Evolutionary conservation across 2,797 vertebrate genomes (phyloP).

Genomic region (Microchirus variegatus): DNA sequence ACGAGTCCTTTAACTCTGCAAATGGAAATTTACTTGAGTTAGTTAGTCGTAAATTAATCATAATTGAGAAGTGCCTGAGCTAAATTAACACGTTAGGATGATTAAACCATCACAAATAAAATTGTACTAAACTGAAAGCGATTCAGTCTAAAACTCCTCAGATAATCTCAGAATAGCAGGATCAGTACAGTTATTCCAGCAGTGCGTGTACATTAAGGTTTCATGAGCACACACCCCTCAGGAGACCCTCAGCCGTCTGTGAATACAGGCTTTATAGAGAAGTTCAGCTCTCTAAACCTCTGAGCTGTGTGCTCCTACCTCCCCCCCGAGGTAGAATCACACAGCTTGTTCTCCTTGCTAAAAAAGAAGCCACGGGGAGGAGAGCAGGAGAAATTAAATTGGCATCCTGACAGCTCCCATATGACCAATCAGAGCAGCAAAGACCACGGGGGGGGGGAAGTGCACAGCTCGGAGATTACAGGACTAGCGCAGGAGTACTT

Average conservation of each 20-base stretch:
- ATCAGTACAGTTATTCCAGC: constrained; percentile 43
- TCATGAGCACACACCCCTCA: constrained; percentile 24
- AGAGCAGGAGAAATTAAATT: constrained; percentile 54
- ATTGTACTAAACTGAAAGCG: too few species aligned
- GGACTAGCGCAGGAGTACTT: constrained; percentile 31
- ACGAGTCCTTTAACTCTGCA: too few species aligned
- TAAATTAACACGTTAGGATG: too few species aligned
- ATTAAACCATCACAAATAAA: too few species aligned
- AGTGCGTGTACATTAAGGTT: constrained; percentile 13
- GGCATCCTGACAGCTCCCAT: constrained; percentile 49
- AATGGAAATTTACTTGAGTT: too few species aligned
- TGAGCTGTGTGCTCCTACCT: constrained; percentile 43
- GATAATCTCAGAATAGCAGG: constrained; percentile 46
- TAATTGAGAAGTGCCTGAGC: too few species aligned
- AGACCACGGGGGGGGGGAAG: constrained; percentile 29
- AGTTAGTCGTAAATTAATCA: too few species aligned
- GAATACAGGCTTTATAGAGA: constrained; percentile 36
- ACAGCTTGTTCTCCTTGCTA: constrained; percentile 16
- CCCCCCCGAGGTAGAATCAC: constrained; percentile 7
- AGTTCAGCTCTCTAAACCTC: constrained; percentile 43
- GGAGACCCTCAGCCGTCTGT: constrained; percentile 10
- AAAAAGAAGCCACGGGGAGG: constrained; percentile 34
- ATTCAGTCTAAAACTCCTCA: constrained; percentile 29
- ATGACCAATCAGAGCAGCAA: constrained; percentile 40
- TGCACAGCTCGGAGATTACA: constrained; percentile 52